phyloP scores from a whole-genome alignment of 2,888 invertebrate species.

The Sialis fuliginosa region DNA sequence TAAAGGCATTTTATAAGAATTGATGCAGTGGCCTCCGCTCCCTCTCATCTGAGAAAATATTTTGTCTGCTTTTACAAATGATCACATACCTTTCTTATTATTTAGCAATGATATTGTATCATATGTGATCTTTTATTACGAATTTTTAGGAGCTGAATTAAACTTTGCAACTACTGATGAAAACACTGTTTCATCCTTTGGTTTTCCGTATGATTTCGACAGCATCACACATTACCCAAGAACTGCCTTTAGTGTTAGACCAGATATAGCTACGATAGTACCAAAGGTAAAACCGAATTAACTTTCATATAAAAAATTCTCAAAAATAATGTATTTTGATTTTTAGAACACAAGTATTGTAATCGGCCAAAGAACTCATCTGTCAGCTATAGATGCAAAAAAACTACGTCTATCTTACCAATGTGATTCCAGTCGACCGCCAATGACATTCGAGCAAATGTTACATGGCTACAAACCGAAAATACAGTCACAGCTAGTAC shows the following conservation, averaged over 20 bases:
- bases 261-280: conserved; percentile 1
- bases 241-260: conserved; percentile 7
- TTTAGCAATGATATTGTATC: background rate
- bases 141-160: too few relatives aligned
- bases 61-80: background rate
- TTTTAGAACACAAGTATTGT: background rate
- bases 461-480: too few relatives aligned
- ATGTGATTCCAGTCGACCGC: background rate
- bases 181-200: conserved; percentile 9
- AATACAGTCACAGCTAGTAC: too few relatives aligned
- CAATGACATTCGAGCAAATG: too few relatives aligned
- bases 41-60: too few relatives aligned
- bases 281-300: background rate
- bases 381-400: background rate
- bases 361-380: conserved; percentile 2
- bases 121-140: too few relatives aligned
- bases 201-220: conserved; percentile 11
- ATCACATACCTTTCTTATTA: background rate
- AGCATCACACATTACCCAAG: conserved; percentile 13
- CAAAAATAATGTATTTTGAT: background rate
- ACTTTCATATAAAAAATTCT: background rate
- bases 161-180: conserved; percentile 19
- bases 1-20: too few relatives aligned
- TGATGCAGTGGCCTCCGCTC: too few relatives aligned
- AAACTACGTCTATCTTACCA: background rate